Evolutionary conservation across 2,113 vertebrate genomes (phyloP).

Genomic region (Lepidothrix coronata): DNA sequence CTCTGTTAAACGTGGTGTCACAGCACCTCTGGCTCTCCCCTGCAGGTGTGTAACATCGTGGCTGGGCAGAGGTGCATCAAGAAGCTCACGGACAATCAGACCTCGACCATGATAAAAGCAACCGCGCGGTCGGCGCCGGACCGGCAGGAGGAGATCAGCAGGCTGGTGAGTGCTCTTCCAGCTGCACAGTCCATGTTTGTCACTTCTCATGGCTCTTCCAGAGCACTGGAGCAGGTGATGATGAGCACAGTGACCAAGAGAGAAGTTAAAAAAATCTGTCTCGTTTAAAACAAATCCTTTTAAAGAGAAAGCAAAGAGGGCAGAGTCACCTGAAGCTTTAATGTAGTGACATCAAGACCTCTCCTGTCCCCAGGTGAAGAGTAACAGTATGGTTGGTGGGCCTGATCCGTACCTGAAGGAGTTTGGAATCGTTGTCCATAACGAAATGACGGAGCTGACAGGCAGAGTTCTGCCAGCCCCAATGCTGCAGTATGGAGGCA

Average conservation of each 20-base stretch:
- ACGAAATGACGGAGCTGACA: conserved; percentile 97
- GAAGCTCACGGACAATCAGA: conserved; percentile 98
- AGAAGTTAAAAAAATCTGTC: neutral
- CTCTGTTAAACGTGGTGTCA: rapidly evolving
- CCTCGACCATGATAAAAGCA: conserved; percentile 98
- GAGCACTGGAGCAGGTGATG: neutral
- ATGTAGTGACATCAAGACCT: neutral
- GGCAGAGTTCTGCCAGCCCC: conserved; percentile 96
- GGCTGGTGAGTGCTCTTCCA: conserved; percentile 82
- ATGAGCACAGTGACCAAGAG: neutral
- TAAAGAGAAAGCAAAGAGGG: neutral
- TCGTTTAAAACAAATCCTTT: neutral
- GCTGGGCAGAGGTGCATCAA: conserved; percentile 98
- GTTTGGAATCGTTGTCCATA: conserved; percentile 97
- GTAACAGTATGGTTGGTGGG: conserved; percentile 97
- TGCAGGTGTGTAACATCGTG: conserved; percentile 96
- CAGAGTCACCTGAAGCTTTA: neutral
- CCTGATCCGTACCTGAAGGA: conserved; percentile 97
- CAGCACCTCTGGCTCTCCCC: neutral
- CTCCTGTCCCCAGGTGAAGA: conserved; percentile 86
- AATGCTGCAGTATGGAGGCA: conserved; percentile 98
- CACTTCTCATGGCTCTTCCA: neutral
- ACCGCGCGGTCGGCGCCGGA: conserved; percentile 96
- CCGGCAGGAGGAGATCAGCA: conserved; percentile 97
- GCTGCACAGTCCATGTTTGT: neutral